Conservation (phyloP, 2,888 invertebrate species). For the Xanthorhoe designata region DNA sequence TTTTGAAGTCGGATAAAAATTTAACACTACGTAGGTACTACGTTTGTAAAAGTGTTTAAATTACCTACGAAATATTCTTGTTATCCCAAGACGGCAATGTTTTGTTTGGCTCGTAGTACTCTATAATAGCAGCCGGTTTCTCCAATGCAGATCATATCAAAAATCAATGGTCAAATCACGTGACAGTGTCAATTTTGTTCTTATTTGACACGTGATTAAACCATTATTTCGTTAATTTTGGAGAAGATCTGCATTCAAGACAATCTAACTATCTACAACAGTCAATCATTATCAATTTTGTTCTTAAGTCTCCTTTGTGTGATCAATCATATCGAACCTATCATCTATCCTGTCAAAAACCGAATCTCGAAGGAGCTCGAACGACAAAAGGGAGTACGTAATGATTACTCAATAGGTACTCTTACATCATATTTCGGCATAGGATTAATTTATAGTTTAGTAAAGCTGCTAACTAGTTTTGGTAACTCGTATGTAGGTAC, state of each 20-base stretch:
- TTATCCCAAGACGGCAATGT: neutral
- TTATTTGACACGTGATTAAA: too few relatives aligned
- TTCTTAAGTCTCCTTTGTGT: neutral
- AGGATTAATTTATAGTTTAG: conserved; percentile 71
- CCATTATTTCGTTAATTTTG: too few relatives aligned
- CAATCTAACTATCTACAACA: neutral
- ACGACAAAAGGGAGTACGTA: conserved; percentile 1
- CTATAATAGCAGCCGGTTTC: too few relatives aligned
- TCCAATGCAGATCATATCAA: too few relatives aligned
- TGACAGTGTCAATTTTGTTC: too few relatives aligned
- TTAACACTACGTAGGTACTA: too few relatives aligned
- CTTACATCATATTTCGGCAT: conserved; percentile 58
- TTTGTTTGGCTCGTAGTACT: neutral
- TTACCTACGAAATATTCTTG: neutral
- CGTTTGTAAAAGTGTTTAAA: neutral
- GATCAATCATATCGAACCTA: neutral
- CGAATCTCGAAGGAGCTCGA: neutral
- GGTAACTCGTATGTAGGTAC: conserved; percentile 71
- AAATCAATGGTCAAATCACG: too few relatives aligned
- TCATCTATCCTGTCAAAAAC: conserved; percentile 3
- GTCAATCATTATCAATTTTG: neutral
- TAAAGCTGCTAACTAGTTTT: conserved; percentile 70
- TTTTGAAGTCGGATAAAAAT: too few relatives aligned
- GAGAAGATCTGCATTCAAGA: too few relatives aligned
- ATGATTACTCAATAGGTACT: conserved; percentile 7